A percentile compares a stretch with the other conserved stretches of the same genome.
Conservation (phyloP, 2,797 vertebrate species). For the Mustela erminea region DNA sequence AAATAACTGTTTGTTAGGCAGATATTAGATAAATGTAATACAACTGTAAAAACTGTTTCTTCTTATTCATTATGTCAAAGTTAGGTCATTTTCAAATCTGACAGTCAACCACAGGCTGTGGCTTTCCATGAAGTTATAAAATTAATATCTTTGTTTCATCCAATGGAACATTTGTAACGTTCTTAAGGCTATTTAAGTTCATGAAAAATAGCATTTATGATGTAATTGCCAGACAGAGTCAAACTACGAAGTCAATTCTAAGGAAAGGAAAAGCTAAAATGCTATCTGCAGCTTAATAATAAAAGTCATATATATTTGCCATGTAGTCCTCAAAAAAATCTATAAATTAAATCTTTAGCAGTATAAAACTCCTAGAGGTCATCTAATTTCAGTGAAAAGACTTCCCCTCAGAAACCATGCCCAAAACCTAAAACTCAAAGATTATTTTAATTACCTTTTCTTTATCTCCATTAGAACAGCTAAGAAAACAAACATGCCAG, state of each 20-base stretch:
- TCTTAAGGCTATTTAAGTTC: background rate
- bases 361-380: background rate
- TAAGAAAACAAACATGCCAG: background rate
- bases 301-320: background rate
- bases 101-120: background rate
- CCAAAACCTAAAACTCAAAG: background rate
- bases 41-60: background rate
- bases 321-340: background rate
- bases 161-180: background rate
- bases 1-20: background rate
- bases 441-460: background rate
- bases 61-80: background rate
- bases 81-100: slow-evolving; percentile 33
- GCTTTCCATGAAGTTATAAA: slow-evolving; percentile 14
- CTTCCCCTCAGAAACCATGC: background rate
- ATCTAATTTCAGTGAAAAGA: background rate
- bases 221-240: background rate
- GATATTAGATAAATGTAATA: background rate
- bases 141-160: background rate
- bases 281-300: background rate
- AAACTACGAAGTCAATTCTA: slow-evolving; percentile 5
- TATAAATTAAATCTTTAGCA: slow-evolving; percentile 5
- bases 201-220: background rate
- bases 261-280: slow-evolving; percentile 52
- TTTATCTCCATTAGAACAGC: background rate